Base-by-base conservation (phyloP, 2,113 vertebrate genomes). In the Oreocharis arfaki region DNA sequence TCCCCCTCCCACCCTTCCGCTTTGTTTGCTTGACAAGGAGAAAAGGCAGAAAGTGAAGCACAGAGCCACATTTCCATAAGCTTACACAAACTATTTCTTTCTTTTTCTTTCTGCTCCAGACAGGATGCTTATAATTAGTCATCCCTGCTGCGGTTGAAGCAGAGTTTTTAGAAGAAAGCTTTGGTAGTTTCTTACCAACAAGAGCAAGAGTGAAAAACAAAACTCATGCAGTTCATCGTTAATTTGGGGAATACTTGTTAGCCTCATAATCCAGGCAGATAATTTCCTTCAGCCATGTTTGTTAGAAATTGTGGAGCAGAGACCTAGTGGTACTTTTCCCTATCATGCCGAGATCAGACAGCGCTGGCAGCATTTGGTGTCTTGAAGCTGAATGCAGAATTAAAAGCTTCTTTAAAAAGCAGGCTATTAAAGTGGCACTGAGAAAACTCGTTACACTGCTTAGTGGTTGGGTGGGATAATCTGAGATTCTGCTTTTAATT, bases 11-110 rank as follows among this genome's bases (percentile, higher is more conserved):
- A 76, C 81, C 73, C 75, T 69, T 35, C 47, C 0, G 56, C 93
- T 92, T 93, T 97, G 93, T 97, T 96, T 96, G 83, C 93, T 73
- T 90, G 90, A 95, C 92, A 84, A 82, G 92, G 79, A 83, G 92
- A 88, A 90, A 96, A 95, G 82, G 87, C 91, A 97, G 85, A 95
- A 95, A 96, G 85, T 84, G 95, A 96, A 96, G 83, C 76, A 49
- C 3, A 8, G 68, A 94, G 76, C 83, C 33, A 42, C 90, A 89
- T 97, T 95, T 97, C 93, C 92, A 93, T 96, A 96, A 92, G 90
- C 90, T 89, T 86, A 92, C 70, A 78, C 87, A 84, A 94, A 92
- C 70, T 94, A 10, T 71, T 83, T 78, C 76, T 91, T 93, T 83
- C 74, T 90, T 90, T 89, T 74, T 47, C 75, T 90, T 87, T 89